Evolutionary conservation across 2,797 vertebrate genomes (phyloP).

Genomic region (Crax fasciolata): DNA sequence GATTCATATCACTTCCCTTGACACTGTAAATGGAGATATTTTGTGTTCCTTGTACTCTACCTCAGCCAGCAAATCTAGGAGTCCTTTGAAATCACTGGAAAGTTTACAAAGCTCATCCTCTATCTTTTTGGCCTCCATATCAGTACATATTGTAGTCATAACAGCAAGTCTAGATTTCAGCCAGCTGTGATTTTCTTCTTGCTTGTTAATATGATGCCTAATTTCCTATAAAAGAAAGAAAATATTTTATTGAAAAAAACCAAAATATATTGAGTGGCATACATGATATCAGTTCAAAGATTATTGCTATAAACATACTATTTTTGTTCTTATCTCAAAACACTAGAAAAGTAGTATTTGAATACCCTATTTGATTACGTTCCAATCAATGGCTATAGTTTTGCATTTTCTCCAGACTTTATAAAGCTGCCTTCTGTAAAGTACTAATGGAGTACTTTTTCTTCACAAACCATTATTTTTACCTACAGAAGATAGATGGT

Average conservation of each 20-base stretch:
- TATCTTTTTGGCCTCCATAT: conserved; percentile 88
- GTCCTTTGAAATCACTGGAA: conserved; percentile 85
- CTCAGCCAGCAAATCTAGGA: conserved; percentile 87
- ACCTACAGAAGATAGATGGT: background rate
- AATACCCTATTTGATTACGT: background rate
- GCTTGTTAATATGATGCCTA: conserved; percentile 81
- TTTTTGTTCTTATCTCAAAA: background rate
- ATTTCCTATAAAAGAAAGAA: conserved; percentile 82
- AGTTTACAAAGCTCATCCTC: conserved; percentile 87
- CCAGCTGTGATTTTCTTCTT: conserved; percentile 89
- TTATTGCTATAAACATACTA: background rate
- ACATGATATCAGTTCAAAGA: background rate
- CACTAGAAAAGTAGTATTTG: background rate
- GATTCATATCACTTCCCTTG: background rate
- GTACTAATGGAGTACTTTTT: background rate
- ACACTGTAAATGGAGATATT: background rate
- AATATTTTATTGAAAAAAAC: conserved; percentile 9
- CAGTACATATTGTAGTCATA: conserved; percentile 87
- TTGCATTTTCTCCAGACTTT: background rate
- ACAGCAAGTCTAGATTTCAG: conserved; percentile 88
- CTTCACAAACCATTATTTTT: background rate
- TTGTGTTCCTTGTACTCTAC: conserved; percentile 74
- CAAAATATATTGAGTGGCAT: background rate
- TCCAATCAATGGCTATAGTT: background rate
- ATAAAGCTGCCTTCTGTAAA: background rate